A percentile compares a stretch with the other conserved stretches of the same genome.
These are phyloP conservation scores for Drosophila greeni DNA, from an alignment of 2,888 invertebrate genomes.

Conservation along the genomic window DNA sequence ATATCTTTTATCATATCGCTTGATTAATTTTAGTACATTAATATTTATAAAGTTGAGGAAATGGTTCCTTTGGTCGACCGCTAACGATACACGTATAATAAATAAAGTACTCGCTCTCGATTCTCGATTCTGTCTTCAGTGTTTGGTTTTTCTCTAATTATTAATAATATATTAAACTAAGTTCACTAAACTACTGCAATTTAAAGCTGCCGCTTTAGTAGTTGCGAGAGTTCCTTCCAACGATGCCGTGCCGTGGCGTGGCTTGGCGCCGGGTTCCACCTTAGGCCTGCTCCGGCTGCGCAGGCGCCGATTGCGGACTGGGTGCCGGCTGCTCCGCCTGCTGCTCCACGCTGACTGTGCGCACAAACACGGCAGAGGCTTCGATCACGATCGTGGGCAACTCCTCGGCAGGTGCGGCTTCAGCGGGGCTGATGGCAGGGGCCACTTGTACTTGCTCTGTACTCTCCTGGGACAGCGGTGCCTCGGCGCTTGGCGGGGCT, in stretches of 20 bases:
- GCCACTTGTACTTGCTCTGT: conserved; percentile 15
- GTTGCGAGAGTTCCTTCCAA: conserved; percentile 68
- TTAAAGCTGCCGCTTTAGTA: conserved; percentile 73
- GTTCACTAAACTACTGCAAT: conserved; percentile 70
- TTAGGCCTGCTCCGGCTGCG: conserved; percentile 7
- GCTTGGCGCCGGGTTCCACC: not conserved
- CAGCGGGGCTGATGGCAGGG: conserved; percentile 7
- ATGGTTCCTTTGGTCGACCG: conserved; percentile 36
- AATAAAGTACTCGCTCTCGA: conserved; percentile 38
- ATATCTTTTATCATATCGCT: conserved; percentile 25
- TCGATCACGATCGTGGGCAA: conserved; percentile 71
- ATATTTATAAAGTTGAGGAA: conserved; percentile 25
- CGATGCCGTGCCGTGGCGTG: conserved; percentile 7
- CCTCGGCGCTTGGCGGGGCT: conserved; percentile 9
- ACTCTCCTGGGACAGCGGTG: conserved; percentile 9
- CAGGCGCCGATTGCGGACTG: conserved; percentile 7
- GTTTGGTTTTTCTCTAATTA: conserved; percentile 60
- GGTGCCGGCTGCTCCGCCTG: conserved; percentile 23
- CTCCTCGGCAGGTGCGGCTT: conserved; percentile 28
- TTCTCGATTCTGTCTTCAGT: conserved; percentile 62
- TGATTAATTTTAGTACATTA: conserved; percentile 20
- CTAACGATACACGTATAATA: conserved; percentile 27
- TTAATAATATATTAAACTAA: conserved; percentile 67
- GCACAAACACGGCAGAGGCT: conserved; percentile 64
- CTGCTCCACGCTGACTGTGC: conserved; percentile 52